Evolutionary conservation across 92 coral and sea anemone genomes (phyloP).

Genomic region (Zoanthus sansibaricus): DNA sequence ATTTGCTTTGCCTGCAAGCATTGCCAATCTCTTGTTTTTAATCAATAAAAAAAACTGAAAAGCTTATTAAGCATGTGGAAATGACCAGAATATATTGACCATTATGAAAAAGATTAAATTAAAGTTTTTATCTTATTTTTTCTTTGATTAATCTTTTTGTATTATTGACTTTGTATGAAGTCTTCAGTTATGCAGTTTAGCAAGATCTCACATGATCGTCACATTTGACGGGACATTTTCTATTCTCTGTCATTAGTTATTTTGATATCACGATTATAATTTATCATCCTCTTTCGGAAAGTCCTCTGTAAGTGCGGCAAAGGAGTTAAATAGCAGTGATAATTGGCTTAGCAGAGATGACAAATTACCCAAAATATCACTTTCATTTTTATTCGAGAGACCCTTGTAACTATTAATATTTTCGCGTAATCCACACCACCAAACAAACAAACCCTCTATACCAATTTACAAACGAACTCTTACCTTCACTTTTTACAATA

Average conservation of each 20-base stretch:
- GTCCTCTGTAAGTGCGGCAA: background rate
- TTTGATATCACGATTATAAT: constrained; percentile 20
- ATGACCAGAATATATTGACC: background rate
- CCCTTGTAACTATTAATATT: background rate
- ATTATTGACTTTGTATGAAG: too few relatives aligned
- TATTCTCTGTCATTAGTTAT: constrained; percentile 1
- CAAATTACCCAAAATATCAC: constrained; percentile 10
- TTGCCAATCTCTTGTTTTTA: background rate
- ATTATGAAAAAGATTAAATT: background rate
- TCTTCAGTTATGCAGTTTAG: too few relatives aligned
- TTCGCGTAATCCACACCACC: background rate
- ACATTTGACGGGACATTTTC: too few relatives aligned
- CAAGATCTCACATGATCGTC: background rate
- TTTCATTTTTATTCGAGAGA: background rate
- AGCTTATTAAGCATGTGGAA: background rate
- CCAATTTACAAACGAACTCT: too few relatives aligned
- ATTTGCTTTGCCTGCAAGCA: background rate
- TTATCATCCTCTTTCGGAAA: constrained; percentile 36
- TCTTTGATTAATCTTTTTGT: too few relatives aligned
- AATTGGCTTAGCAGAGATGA: constrained; percentile 27
- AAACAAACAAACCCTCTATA: background rate
- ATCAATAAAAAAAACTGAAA: background rate
- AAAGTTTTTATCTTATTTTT: background rate
- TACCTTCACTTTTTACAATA: too few relatives aligned
- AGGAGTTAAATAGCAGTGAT: constrained; percentile 20